Evolutionary conservation across 1,140 invertebrate species (phyloP), one percentile per base, ranked within the genome.

Genomic region (Luehdorfia chinensis): DNA sequence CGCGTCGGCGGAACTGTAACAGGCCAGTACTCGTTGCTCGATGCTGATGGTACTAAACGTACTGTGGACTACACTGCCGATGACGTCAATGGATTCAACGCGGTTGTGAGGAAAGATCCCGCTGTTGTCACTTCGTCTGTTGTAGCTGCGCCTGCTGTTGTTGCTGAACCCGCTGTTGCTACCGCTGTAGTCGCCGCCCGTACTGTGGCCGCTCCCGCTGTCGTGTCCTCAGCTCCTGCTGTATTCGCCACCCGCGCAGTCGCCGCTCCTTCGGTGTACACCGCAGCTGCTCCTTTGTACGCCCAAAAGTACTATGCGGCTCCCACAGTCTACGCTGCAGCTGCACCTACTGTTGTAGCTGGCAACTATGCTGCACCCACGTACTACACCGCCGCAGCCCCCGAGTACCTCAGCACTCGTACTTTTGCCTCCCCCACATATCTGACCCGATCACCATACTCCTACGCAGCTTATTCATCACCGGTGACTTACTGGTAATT

Each of bases 1-100:
- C 74, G 87, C 31, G 75, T 87, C 41, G 90, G 90, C 1, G 89
- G 90, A 48, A 41, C 83, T 7, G 90, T 91, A 6, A 64, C 77
- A 36, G 90, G 90, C 14, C 72, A 83, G 54, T 87, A 87, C 66
- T 78, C 84, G 8, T 70, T 87, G 0, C 48, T 87, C 14, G 87
- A 88, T 36, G 56, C 87, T 11, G 86, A 88, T 56, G 87, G 87
- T 50, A 84, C 79, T 36, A 80, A 76, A 49, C 65, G 63, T 23
- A 49, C 62, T 2, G 75, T 71, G 4, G 67, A 68, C 55, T 68
- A 62, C 46, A 58, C 61, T 19, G 62, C 70, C 28, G 87, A 88
- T 65, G 81, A 78, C 33, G 67, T 87, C 11, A 87, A 77, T 41
- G 87, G 87, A 7, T 88, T 88, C 66, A 88, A 88, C 57, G 86